Evolutionary conservation across 2,113 vertebrate species (phyloP).

Genomic region (Vicugna pacos): DNA sequence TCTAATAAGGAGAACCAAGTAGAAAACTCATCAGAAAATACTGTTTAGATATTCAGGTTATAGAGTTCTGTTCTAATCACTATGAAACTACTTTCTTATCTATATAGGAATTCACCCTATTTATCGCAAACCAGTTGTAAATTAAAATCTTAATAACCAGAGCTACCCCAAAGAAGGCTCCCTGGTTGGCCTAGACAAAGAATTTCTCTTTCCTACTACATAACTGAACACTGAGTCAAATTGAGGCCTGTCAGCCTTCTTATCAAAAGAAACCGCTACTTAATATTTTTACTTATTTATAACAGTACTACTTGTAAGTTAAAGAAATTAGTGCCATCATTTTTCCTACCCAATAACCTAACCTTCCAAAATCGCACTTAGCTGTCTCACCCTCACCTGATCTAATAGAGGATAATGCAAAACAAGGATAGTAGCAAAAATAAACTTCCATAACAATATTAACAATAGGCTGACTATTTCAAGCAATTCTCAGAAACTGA

Average conservation of each 20-base stretch:
- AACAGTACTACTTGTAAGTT: slow-evolving; percentile 14
- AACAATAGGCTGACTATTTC: background rate
- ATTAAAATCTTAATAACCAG: slow-evolving; percentile 42
- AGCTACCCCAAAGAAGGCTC: slow-evolving; percentile 28
- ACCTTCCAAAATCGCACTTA: slow-evolving; percentile 39
- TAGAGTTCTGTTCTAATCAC: background rate
- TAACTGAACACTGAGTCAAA: background rate
- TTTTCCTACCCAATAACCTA: slow-evolving; percentile 11
- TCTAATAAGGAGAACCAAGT: background rate
- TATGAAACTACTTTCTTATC: background rate
- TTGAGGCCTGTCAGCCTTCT: background rate
- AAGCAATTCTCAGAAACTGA: slow-evolving; percentile 56
- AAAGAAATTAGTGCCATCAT: background rate
- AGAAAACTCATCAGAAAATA: slow-evolving; percentile 19
- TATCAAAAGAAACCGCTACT: slow-evolving; percentile 39
- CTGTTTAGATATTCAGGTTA: background rate
- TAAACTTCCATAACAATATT: slow-evolving; percentile 22
- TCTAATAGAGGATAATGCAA: background rate
- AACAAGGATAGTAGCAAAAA: background rate
- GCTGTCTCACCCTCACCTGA: background rate
- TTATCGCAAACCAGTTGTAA: slow-evolving; percentile 38
- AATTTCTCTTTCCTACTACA: background rate
- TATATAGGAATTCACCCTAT: background rate
- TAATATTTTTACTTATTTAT: slow-evolving; percentile 36
- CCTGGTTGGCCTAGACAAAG: background rate